These are phyloP conservation scores for Apotomis turbidana DNA, from an alignment of 2,888 invertebrate species.

Conservation along the genomic window DNA sequence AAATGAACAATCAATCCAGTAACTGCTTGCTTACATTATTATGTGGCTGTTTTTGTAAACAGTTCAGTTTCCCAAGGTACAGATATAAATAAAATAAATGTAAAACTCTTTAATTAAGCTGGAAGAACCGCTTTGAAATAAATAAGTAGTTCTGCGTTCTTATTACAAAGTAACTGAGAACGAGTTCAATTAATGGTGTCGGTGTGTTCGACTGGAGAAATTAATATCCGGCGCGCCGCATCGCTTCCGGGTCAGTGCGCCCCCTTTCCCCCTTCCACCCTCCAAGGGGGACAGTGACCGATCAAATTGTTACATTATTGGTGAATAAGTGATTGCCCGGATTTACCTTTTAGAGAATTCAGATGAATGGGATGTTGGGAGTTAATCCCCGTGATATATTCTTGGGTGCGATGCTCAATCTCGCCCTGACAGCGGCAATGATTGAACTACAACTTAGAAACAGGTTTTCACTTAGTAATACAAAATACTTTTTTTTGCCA, in stretches of 20 bases:
- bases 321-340: conserved; percentile 39
- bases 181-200: conserved; percentile 34
- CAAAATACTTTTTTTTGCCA: too few species aligned
- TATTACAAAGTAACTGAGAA: conserved; percentile 8
- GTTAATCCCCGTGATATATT: conserved; percentile 10
- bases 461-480: too few species aligned
- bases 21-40: too few species aligned
- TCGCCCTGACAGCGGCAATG: neutral
- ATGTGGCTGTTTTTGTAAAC: too few species aligned
- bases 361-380: conserved; percentile 2
- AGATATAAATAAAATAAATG: too few species aligned
- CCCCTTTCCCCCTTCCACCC: conserved; percentile 41
- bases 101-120: too few species aligned
- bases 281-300: conserved; percentile 23
- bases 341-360: conserved; percentile 29
- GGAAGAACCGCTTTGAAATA: neutral
- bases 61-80: too few species aligned
- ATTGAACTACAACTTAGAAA: too few species aligned
- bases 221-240: conserved; percentile 70
- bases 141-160: neutral
- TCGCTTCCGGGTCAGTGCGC: conserved; percentile 67
- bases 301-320: conserved; percentile 66
- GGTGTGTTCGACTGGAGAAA: conserved; percentile 68
- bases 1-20: too few species aligned
- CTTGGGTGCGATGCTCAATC: conserved; percentile 3